Base-by-base conservation (phyloP, 1,140 invertebrate species). In the Drosophila cardini region DNA sequence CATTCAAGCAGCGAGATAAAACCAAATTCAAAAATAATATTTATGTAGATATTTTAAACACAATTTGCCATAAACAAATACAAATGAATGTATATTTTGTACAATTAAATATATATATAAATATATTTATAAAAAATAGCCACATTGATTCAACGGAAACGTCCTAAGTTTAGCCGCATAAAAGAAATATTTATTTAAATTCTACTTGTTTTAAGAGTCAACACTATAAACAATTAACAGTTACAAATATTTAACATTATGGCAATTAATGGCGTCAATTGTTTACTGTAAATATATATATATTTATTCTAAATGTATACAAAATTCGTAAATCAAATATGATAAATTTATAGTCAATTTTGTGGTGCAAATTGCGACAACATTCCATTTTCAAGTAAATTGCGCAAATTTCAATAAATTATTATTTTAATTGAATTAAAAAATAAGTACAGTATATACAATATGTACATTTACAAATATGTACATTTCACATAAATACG, bases 251-350 rank as follows among this genome's bases (percentile, higher is more conserved):
- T 72, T 30, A 65, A 80, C 69, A 60, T 72, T 32, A 74, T 72
- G 70, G 80, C 84, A 89, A 89, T 89, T 89, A 89, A 80, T 72
- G 67, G 64, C 69, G 84, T 89, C 84, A 89, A 89, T 89, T 89
- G 84, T 73, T 55, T 83, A 83, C 72, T 87, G 84, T 80, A 87
- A 89, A 84, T 89, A 86, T 71, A 48, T 21, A 21, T 26, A 63
- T 63, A 63, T 71, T 38, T 55, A 72, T 61, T 64, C 61, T 71
- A 76, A 68, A 72, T 76, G 61, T 76, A 56, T 61, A 72, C 61
- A 64, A 52, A 55, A 56, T 75, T 71, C 26, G 38, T 42, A 55
- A 65, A 56, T 78, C 46, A 30, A 78, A 73, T 58, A 79, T 36
- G 76, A 68, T 75, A 87, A 46, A 72, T 69, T 70, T 70, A 78